Evolutionary conservation across 92 coral and sea anemone genomes (phyloP).

Genomic region (Blastomussa wellsi): DNA sequence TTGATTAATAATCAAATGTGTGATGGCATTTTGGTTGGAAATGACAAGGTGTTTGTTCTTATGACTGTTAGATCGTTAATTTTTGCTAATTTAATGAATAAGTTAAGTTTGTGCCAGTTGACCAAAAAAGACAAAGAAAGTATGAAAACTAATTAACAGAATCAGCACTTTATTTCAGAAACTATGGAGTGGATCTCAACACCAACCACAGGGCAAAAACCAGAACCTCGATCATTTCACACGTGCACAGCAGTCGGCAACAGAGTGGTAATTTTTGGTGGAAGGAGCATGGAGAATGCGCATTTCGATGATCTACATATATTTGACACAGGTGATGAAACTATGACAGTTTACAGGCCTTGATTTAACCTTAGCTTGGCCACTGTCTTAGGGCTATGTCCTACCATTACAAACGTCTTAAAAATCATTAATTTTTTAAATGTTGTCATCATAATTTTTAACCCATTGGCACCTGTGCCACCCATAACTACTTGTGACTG

Average conservation of each 20-base stretch:
- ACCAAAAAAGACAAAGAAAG: no score
- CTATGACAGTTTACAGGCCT: background rate
- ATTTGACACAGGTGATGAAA: slow-evolving; percentile 64
- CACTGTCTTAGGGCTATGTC: no score
- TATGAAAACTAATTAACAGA: background rate
- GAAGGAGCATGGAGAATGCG: slow-evolving; percentile 63
- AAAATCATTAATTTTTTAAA: no score
- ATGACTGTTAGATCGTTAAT: no score
- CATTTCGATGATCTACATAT: slow-evolving; percentile 75
- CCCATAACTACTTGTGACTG: no score
- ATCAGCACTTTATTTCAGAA: slow-evolving; percentile 13
- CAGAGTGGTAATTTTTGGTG: slow-evolving; percentile 80
- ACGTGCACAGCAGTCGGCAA: slow-evolving; percentile 68
- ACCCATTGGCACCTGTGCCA: no score
- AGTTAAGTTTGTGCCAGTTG: background rate
- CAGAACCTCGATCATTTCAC: slow-evolving; percentile 86
- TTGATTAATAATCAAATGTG: background rate
- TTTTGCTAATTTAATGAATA: no score
- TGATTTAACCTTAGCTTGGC: no score
- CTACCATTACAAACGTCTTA: no score
- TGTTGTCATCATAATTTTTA: no score
- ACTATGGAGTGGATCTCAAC: slow-evolving; percentile 67
- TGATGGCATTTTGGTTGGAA: background rate
- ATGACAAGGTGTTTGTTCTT: no score
- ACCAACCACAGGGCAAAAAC: slow-evolving; percentile 67